Conservation (phyloP, 2,888 invertebrate genomes). For the Clitarchus hookeri region DNA sequence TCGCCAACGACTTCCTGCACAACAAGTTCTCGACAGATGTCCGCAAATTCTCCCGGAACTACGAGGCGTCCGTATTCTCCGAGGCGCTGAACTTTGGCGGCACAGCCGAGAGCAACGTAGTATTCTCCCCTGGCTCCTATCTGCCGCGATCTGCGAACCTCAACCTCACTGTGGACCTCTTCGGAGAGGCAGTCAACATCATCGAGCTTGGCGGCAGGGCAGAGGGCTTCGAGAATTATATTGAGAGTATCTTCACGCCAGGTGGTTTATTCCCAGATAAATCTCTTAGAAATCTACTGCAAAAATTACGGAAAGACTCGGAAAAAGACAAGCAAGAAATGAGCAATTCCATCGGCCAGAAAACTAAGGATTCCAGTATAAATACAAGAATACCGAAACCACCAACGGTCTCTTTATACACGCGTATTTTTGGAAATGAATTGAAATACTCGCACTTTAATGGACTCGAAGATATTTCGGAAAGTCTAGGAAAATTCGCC, state of each 20-base stretch:
- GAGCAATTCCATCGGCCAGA: constrained; percentile 26
- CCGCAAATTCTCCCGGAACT: constrained; percentile 60
- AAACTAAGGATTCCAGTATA: neutral
- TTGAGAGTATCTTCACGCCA: constrained; percentile 58
- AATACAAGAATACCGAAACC: constrained; percentile 38
- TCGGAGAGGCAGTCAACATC: constrained; percentile 58
- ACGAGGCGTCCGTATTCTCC: constrained; percentile 54
- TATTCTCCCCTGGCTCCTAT: constrained; percentile 53
- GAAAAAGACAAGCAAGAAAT: constrained; percentile 39
- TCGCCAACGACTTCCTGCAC: constrained; percentile 54
- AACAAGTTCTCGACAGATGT: constrained; percentile 58
- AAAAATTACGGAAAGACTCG: neutral
- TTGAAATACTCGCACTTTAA: constrained; percentile 49
- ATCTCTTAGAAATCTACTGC: constrained; percentile 49
- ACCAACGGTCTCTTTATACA: constrained; percentile 54
- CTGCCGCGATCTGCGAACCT: constrained; percentile 52
- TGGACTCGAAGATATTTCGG: constrained; percentile 45
- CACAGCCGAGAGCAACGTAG: constrained; percentile 51
- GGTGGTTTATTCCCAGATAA: constrained; percentile 53
- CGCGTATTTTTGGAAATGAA: constrained; percentile 60
- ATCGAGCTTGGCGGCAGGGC: constrained; percentile 58
- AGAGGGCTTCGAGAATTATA: constrained; percentile 56
- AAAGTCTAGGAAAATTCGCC: constrained; percentile 41
- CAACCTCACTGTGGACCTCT: constrained; percentile 53
- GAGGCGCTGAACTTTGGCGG: constrained; percentile 54